Evolutionary conservation across 2,888 invertebrate genomes (phyloP).

Genomic region (Drosophila paranaensis): DNA sequence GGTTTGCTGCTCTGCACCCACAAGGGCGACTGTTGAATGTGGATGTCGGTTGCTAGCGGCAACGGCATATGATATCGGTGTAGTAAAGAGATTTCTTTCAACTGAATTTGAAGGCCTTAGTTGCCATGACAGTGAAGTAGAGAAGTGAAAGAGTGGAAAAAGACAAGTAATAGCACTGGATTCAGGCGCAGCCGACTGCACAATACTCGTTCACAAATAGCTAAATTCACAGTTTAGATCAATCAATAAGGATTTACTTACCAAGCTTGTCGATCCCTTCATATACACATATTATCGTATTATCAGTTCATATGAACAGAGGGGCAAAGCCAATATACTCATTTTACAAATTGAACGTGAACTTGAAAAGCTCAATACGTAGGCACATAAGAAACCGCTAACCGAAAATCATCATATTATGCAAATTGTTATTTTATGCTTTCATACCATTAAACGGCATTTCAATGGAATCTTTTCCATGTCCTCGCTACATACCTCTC

Average conservation of each 20-base stretch:
- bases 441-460: conserved; percentile 51
- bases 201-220: not conserved
- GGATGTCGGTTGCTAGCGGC: conserved; percentile 42
- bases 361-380: conserved; percentile 28
- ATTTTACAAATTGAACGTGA: too few relatives aligned
- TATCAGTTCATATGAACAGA: too few relatives aligned
- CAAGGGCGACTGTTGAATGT: conserved; percentile 7
- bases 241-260: too few relatives aligned
- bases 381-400: conserved; percentile 40
- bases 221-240: not conserved
- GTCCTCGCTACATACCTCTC: not conserved
- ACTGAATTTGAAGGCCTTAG: conserved; percentile 27
- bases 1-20: not conserved
- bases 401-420: conserved; percentile 70
- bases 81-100: conserved; percentile 22
- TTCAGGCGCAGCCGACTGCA: not conserved
- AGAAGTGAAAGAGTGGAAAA: conserved; percentile 7
- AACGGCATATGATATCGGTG: conserved; percentile 34
- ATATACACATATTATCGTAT: too few relatives aligned
- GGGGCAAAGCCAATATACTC: not conserved
- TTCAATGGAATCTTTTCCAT: conserved; percentile 37
- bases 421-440: conserved; percentile 71
- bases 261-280: too few relatives aligned
- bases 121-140: conserved; percentile 43
- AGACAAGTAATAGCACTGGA: not conserved